Evolutionary conservation across 2,113 vertebrate genomes (phyloP).

Genomic region (Protomyctophum bolini): DNA sequence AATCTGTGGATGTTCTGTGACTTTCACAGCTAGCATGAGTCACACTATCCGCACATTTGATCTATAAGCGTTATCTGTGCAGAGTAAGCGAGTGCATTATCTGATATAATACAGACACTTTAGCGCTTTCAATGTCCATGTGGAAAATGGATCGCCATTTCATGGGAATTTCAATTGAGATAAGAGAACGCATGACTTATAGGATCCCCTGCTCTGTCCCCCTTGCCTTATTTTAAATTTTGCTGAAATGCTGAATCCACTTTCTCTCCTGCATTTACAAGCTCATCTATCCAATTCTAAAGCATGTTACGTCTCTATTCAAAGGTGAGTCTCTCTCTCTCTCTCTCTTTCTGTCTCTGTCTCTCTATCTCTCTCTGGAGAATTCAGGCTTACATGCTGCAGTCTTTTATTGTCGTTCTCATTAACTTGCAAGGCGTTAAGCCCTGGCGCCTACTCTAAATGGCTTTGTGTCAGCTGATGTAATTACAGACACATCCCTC

Average conservation of each 20-base stretch:
- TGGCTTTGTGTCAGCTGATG: slow-evolving; percentile 29
- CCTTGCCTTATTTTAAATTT: not conserved
- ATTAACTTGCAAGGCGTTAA: not conserved
- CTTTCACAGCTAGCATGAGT: slow-evolving; percentile 4
- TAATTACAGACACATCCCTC: slow-evolving; percentile 32
- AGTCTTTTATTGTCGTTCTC: slow-evolving; percentile 1
- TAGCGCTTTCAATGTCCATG: slow-evolving; percentile 1
- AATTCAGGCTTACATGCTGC: slow-evolving; percentile 9
- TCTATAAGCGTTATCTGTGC: slow-evolving; percentile 1
- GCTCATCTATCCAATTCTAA: not conserved
- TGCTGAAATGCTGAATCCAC: slow-evolving; percentile 14
- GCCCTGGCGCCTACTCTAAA: slow-evolving; percentile 4
- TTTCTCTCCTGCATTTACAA: slow-evolving; percentile 10
- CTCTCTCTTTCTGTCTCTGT: no score
- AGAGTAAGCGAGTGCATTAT: not conserved
- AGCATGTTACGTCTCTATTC: not conserved
- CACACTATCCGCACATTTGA: slow-evolving; percentile 14
- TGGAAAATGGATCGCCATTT: slow-evolving; percentile 19
- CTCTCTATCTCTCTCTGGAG: not conserved
- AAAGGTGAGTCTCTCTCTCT: not conserved
- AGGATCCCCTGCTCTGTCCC: not conserved
- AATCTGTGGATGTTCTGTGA: slow-evolving; percentile 1
- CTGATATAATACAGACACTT: not conserved
- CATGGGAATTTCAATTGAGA: slow-evolving; percentile 15
- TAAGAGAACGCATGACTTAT: slow-evolving; percentile 17